These are phyloP conservation scores for Brachyhypopomus occidentalis DNA, from an alignment of 2,113 vertebrate genomes.

Conservation along the genomic window DNA sequence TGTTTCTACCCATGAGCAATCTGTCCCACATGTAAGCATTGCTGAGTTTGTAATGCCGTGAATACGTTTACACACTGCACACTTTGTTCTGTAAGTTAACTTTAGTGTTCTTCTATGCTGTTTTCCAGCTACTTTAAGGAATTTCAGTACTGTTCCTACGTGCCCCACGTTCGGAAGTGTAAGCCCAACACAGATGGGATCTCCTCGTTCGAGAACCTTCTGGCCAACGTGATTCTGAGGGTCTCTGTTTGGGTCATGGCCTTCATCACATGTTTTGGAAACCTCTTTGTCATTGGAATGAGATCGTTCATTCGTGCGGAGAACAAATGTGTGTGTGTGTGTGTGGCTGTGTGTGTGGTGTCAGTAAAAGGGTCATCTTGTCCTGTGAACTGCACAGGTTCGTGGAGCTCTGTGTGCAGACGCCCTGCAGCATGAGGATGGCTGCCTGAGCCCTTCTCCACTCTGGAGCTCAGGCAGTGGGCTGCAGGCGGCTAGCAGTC, in stretches of 20 bases:
- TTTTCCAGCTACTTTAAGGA: constrained; percentile 81
- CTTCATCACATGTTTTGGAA: constrained; percentile 83
- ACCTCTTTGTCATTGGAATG: constrained; percentile 85
- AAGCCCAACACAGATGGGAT: constrained; percentile 84
- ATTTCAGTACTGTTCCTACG: constrained; percentile 84
- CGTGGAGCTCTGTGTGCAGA: background rate
- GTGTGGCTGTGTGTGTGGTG: background rate
- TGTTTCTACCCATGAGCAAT: constrained; percentile 79
- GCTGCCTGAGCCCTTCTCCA: background rate
- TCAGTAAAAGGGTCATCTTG: background rate
- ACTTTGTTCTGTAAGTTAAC: background rate
- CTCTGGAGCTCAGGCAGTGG: background rate
- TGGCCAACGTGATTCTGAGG: constrained; percentile 81
- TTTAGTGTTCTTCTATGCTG: constrained; percentile 37
- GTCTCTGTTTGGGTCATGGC: constrained; percentile 86
- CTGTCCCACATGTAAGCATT: constrained; percentile 78
- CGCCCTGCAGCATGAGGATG: constrained; percentile 2
- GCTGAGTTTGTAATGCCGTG: background rate
- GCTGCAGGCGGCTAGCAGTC: too few species aligned
- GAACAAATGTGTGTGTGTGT: constrained; percentile 62
- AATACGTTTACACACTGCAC: background rate
- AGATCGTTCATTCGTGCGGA: constrained; percentile 82
- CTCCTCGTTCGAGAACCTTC: constrained; percentile 84
- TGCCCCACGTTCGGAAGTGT: constrained; percentile 78
- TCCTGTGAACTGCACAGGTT: background rate